phyloP scores from a whole-genome alignment of 2,888 invertebrate species.

The Heteropelma amictum region DNA sequence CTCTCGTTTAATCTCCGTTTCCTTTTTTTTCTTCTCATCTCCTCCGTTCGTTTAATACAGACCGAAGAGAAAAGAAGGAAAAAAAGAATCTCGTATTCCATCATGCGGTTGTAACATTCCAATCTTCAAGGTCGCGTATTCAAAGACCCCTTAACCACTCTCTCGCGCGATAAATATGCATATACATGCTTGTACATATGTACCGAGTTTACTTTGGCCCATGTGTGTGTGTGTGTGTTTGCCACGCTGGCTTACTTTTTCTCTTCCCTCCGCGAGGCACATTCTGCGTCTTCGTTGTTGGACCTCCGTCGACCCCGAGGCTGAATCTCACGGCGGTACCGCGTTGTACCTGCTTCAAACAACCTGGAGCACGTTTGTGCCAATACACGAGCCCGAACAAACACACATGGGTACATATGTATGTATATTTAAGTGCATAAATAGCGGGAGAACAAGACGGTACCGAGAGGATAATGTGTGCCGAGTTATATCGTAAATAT shows the following conservation, averaged over 20 bases:
- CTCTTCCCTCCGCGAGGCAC: background rate
- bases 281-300: too few species aligned
- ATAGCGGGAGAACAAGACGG: constrained; percentile 13
- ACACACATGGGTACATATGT: background rate
- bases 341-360: constrained; percentile 10
- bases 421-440: background rate
- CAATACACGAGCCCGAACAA: background rate
- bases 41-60: too few species aligned
- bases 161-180: background rate
- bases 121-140: constrained; percentile 6
- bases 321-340: constrained; percentile 4
- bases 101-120: constrained; percentile 10
- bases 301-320: constrained; percentile 30
- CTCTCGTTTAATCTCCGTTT: too few species aligned
- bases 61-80: background rate
- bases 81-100: background rate
- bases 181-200: background rate
- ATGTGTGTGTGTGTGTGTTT: too few species aligned
- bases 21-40: too few species aligned
- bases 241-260: constrained; percentile 13
- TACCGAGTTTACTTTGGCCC: background rate
- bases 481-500: too few species aligned
- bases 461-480: constrained; percentile 1
- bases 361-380: constrained; percentile 5
- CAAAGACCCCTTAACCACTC: background rate